phyloP scores from a whole-genome alignment of 2,113 vertebrate genomes.

The Pluvialis apricaria region DNA sequence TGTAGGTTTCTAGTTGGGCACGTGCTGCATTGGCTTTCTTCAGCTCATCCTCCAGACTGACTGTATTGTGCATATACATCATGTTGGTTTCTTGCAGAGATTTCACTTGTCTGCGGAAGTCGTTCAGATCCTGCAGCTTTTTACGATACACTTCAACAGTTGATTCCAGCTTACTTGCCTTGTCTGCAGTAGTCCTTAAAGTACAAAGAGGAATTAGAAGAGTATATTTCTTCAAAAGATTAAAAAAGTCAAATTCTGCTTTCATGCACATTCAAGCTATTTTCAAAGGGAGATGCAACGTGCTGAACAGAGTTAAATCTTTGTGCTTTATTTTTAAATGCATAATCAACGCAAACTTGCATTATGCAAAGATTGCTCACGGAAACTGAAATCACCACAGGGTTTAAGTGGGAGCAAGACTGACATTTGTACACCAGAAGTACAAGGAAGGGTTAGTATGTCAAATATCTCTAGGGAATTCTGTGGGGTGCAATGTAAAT shows the following conservation, averaged over 20 bases:
- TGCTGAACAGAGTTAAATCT: not conserved
- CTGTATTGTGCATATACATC: constrained; percentile 96
- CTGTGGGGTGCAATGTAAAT: not conserved
- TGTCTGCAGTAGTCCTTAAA: constrained; percentile 78
- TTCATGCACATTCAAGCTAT: not conserved
- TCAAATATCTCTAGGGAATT: not conserved
- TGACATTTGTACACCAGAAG: not conserved
- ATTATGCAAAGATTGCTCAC: not conserved
- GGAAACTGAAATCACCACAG: not conserved
- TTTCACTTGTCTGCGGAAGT: constrained; percentile 92
- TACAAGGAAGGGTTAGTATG: not conserved
- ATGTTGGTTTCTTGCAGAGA: constrained; percentile 94
- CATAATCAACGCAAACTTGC: not conserved
- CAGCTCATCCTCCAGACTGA: constrained; percentile 93
- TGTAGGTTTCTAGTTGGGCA: constrained; percentile 91
- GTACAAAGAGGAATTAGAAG: not conserved
- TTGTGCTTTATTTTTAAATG: not conserved
- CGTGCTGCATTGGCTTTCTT: constrained; percentile 94
- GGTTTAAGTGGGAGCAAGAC: not conserved
- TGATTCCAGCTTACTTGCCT: constrained; percentile 89
- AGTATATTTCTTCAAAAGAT: not conserved
- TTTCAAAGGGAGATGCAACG: not conserved
- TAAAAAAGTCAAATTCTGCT: not conserved
- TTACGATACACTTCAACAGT: constrained; percentile 92
- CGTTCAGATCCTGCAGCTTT: constrained; percentile 92